phyloP scores from a whole-genome alignment of 2,888 invertebrate genomes.

The Oegoconia quadripuncta region DNA sequence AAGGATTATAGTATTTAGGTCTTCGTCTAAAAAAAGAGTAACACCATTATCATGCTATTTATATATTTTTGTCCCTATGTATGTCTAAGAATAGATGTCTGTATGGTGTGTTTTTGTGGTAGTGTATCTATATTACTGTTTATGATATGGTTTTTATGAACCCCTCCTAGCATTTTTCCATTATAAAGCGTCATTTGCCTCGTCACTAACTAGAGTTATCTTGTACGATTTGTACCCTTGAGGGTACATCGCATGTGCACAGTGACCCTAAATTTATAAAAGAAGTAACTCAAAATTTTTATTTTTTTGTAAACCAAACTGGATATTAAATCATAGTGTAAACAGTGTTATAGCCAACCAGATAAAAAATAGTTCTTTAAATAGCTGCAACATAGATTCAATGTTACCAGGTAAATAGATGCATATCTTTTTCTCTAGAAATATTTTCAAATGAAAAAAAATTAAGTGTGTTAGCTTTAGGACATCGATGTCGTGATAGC shows the following conservation, averaged over 20 bases:
- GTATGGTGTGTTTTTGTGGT: slow-evolving; percentile 50
- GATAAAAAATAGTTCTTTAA: slow-evolving; percentile 44
- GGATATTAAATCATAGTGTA: slow-evolving; percentile 30
- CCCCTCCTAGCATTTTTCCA: background rate
- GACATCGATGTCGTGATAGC: slow-evolving; percentile 72
- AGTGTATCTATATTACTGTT: slow-evolving; percentile 48
- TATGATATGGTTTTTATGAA: slow-evolving; percentile 27
- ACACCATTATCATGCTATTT: slow-evolving; percentile 39
- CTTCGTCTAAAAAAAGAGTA: slow-evolving; percentile 28
- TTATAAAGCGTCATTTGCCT: background rate
- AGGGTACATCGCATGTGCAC: no score
- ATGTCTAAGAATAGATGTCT: slow-evolving; percentile 50
- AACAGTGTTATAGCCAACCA: slow-evolving; percentile 56
- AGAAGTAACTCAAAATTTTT: no score
- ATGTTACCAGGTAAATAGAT: slow-evolving; percentile 74
- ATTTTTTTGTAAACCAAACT: no score
- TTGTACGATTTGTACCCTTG: no score
- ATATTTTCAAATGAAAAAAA: slow-evolving; percentile 69
- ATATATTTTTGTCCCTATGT: slow-evolving; percentile 38
- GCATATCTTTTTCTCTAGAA: slow-evolving; percentile 77
- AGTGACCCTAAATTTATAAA: no score
- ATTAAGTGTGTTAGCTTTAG: slow-evolving; percentile 68
- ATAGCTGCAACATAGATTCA: slow-evolving; percentile 55
- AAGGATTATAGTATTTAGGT: slow-evolving; percentile 40
- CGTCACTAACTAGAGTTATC: no score